phyloP scores from a whole-genome alignment of 2,888 invertebrate species.

The Dione juno region DNA sequence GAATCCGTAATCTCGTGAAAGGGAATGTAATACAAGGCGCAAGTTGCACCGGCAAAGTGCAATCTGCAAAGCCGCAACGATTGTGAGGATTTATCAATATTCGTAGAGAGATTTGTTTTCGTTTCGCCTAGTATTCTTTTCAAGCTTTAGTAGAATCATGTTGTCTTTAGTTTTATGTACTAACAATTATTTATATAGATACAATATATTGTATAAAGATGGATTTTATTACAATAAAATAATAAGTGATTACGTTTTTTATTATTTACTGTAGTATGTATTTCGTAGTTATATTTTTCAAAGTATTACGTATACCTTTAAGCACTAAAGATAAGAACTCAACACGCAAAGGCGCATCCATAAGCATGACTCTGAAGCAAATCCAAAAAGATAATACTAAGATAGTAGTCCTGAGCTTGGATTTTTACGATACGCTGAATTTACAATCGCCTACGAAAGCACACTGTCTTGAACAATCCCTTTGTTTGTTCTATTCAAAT shows the following conservation, averaged over 20 bases:
- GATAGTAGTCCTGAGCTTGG: conserved; percentile 45
- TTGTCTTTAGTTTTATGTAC: conserved; percentile 17
- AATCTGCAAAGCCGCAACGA: conserved; percentile 72
- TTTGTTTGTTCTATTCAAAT: conserved; percentile 84
- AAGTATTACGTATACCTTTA: neutral
- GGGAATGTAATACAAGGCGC: conserved; percentile 67
- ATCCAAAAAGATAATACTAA: conserved; percentile 45
- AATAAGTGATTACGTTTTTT: neutral
- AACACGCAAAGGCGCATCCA: conserved; percentile 33
- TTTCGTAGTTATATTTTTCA: neutral
- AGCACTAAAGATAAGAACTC: conserved; percentile 13
- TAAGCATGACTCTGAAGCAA: conserved; percentile 47
- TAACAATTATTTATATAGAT: neutral
- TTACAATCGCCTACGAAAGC: conserved; percentile 82
- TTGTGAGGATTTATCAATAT: conserved; percentile 77
- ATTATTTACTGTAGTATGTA: neutral
- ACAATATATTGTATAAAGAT: no score
- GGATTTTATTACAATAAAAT: neutral
- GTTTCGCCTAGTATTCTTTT: conserved; percentile 53
- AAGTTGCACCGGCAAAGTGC: conserved; percentile 64
- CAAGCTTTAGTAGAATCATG: conserved; percentile 51
- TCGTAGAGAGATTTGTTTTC: conserved; percentile 60
- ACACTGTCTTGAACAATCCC: conserved; percentile 80
- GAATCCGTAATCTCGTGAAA: conserved; percentile 57
- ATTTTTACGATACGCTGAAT: conserved; percentile 81